These are phyloP conservation scores for Tringa solitaria DNA, from an alignment of 2,113 vertebrate species.

Conservation along the genomic window DNA sequence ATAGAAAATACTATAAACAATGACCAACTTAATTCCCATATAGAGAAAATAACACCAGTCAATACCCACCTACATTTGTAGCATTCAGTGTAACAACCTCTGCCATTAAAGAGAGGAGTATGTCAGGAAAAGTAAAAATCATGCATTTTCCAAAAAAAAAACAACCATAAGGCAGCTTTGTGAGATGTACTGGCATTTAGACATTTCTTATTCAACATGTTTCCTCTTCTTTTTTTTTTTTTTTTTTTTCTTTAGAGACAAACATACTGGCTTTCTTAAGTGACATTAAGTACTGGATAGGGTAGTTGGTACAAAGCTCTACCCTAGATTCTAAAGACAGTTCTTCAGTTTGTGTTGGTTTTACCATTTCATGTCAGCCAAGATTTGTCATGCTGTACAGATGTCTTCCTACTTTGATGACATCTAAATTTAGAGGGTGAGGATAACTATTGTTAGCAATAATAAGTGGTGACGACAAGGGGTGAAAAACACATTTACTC, in stretches of 20 bases:
- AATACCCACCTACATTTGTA: background rate
- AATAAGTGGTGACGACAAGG: background rate
- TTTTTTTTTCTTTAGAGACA: background rate
- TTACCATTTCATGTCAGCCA: background rate
- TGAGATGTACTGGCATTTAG: background rate
- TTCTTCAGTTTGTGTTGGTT: background rate
- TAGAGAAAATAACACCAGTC: background rate
- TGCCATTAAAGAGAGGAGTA: background rate
- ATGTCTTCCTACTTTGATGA: background rate
- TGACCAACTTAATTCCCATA: background rate
- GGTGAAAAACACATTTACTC: background rate
- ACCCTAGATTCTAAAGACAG: background rate
- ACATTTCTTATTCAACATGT: background rate
- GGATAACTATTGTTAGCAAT: background rate
- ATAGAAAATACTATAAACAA: background rate
- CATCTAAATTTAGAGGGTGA: background rate
- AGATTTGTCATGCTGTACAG: background rate
- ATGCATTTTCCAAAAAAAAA: background rate
- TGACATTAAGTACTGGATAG: background rate
- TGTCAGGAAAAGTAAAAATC: background rate
- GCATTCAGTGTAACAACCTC: background rate
- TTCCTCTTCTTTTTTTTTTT: background rate
- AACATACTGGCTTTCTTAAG: background rate
- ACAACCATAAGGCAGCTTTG: background rate
- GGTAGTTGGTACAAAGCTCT: background rate